phyloP scores from a whole-genome alignment of 2,113 vertebrate genomes.

The Pelvicachromis taeniatus region DNA sequence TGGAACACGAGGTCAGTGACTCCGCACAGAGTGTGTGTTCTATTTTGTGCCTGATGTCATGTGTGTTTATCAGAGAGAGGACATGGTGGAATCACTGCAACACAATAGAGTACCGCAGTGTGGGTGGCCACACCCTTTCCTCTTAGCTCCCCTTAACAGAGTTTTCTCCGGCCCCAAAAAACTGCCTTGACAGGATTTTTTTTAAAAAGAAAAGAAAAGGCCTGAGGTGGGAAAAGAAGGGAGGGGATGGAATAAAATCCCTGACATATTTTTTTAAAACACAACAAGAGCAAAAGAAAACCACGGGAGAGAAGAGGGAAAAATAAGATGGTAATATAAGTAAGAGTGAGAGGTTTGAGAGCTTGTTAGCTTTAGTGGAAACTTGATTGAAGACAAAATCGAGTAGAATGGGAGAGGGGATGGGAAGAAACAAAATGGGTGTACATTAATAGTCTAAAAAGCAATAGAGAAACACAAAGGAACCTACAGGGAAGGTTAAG shows the following conservation, averaged over 20 bases:
- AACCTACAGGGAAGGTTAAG: neutral
- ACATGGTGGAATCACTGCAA: constrained; percentile 33
- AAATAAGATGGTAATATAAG: neutral
- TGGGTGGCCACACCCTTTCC: constrained; percentile 68
- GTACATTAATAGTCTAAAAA: constrained; percentile 15
- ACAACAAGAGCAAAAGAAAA: neutral
- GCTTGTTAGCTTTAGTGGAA: neutral
- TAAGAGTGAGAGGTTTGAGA: neutral
- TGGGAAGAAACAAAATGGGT: constrained; percentile 18
- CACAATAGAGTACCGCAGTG: constrained; percentile 57
- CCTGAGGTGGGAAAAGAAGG: neutral
- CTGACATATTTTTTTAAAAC: neutral
- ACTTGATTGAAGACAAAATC: neutral
- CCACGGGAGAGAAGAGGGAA: neutral
- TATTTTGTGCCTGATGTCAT: constrained; percentile 1
- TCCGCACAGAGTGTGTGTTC: neutral
- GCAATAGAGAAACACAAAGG: neutral
- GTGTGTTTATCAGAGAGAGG: constrained; percentile 22
- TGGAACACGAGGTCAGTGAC: constrained; percentile 18
- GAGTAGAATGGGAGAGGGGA: neutral
- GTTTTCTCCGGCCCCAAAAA: constrained; percentile 6
- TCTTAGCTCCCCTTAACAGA: constrained; percentile 12
- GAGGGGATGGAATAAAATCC: constrained; percentile 13
- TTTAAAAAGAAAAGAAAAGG: neutral
- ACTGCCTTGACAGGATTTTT: constrained; percentile 18